These are phyloP conservation scores for Pseudorasbora parva DNA, from an alignment of 2,113 vertebrate genomes.

Conservation along the genomic window DNA sequence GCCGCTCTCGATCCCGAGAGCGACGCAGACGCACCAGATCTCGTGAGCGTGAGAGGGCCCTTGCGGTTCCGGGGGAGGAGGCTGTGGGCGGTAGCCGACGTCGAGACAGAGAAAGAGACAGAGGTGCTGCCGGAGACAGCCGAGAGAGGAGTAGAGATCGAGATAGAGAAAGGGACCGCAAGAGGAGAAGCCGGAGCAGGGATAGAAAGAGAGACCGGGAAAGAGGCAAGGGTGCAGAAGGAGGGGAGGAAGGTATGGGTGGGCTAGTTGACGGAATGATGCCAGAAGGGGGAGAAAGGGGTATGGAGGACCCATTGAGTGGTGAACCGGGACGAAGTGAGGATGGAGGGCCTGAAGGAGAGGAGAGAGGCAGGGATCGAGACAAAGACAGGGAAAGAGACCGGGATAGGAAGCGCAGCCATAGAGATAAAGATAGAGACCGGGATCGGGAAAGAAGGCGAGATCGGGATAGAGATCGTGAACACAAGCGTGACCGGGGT, in stretches of 20 bases:
- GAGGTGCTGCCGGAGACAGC: constrained; percentile 49
- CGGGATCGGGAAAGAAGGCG: constrained; percentile 70
- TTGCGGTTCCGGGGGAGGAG: constrained; percentile 44
- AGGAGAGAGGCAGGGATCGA: constrained; percentile 66
- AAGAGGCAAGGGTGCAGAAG: constrained; percentile 71
- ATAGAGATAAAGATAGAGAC: constrained; percentile 76
- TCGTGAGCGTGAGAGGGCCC: constrained; percentile 74
- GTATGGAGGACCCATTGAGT: constrained; percentile 37
- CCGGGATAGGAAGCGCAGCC: constrained; percentile 73
- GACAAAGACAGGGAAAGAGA: constrained; percentile 73
- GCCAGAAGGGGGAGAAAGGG: constrained; percentile 66
- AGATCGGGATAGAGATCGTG: constrained; percentile 82
- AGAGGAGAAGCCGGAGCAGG: constrained; percentile 74
- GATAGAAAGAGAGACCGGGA: constrained; percentile 82
- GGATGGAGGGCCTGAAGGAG: constrained; percentile 80
- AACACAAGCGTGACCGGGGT: constrained; percentile 76
- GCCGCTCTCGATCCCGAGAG: constrained; percentile 84
- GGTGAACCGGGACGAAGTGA: constrained; percentile 67
- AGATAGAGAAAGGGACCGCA: constrained; percentile 70
- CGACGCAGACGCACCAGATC: constrained; percentile 80
- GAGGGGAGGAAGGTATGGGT: constrained; percentile 72
- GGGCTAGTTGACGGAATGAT: constrained; percentile 59
- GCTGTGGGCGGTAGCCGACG: constrained; percentile 63
- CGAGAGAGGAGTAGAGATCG: constrained; percentile 76
- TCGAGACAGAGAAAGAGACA: constrained; percentile 68